Evolutionary conservation across 2,888 invertebrate genomes (phyloP).

Genomic region (Nymphalis urticae): DNA sequence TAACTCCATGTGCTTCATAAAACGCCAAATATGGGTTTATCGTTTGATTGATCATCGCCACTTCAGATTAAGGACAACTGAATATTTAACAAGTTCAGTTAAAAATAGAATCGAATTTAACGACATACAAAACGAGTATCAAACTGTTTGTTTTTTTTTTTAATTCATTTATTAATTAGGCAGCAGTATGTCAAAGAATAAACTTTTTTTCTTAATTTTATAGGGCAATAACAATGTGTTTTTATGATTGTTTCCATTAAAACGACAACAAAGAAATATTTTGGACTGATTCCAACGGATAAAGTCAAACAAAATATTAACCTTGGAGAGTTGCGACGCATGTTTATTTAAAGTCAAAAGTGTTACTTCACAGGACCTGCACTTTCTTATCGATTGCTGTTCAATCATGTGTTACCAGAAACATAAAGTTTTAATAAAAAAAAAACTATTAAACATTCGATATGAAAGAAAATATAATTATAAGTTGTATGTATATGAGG

Average conservation of each 20-base stretch:
- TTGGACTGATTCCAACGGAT: constrained; percentile 27
- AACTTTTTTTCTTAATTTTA: constrained; percentile 15
- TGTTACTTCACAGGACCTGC: constrained; percentile 15
- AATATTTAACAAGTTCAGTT: not conserved
- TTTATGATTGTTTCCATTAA: constrained; percentile 23
- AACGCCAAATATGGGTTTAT: constrained; percentile 43
- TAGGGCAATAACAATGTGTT: constrained; percentile 19
- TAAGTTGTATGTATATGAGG: too few relatives aligned
- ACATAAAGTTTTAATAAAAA: not conserved
- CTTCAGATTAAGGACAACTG: constrained; percentile 14
- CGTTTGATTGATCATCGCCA: constrained; percentile 24
- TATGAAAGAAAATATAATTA: too few relatives aligned
- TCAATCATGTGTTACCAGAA: not conserved
- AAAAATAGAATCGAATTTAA: too few relatives aligned
- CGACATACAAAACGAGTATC: too few relatives aligned
- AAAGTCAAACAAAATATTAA: constrained; percentile 25
- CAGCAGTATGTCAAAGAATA: not conserved
- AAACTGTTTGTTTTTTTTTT: too few relatives aligned
- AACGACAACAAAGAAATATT: constrained; percentile 24
- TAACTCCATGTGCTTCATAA: constrained; percentile 36
- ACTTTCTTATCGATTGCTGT: not conserved
- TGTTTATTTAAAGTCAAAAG: constrained; percentile 19
- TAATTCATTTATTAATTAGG: not conserved
- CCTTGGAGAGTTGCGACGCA: constrained; percentile 19
- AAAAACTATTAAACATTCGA: too few relatives aligned